Conservation (phyloP, 2,797 vertebrate species). For the Poeciliopsis turneri region DNA sequence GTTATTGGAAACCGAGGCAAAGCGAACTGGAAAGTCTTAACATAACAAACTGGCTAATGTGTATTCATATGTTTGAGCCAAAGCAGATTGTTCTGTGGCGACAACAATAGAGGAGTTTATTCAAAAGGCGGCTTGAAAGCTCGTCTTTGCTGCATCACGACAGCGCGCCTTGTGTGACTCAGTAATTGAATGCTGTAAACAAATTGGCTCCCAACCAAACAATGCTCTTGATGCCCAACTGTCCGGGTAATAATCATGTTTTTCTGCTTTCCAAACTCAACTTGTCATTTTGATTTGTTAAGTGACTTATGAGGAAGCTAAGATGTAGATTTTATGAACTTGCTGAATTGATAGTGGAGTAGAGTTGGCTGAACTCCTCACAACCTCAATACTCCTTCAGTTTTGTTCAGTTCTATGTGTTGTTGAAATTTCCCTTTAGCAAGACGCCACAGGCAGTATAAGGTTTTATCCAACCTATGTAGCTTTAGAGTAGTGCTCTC, state of each 20-base stretch:
- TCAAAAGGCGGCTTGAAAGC: conserved; percentile 54
- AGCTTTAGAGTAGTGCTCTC: not conserved
- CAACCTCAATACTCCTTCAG: not conserved
- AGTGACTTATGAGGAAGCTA: not conserved
- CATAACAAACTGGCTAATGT: conserved; percentile 1
- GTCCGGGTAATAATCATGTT: conserved; percentile 22
- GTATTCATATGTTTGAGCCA: conserved; percentile 37
- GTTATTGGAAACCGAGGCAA: conserved; percentile 33
- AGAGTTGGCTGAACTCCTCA: conserved; percentile 10
- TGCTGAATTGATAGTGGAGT: not conserved
- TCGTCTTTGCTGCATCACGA: conserved; percentile 50
- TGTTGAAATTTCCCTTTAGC: not conserved
- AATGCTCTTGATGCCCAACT: conserved; percentile 22
- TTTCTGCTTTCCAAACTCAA: conserved; percentile 3
- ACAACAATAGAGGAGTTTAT: conserved; percentile 47
- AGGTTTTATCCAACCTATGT: not conserved
- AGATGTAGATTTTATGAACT: conserved; percentile 9
- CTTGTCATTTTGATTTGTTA: conserved; percentile 17
- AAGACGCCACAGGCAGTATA: not conserved
- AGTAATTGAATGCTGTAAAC: conserved; percentile 51
- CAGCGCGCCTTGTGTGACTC: conserved; percentile 45
- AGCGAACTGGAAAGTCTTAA: conserved; percentile 28
- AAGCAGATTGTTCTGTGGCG: conserved; percentile 40
- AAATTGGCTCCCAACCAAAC: conserved; percentile 37
- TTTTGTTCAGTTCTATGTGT: not conserved